A percentile compares a stretch with the other conserved stretches of the same genome.
Evolutionary conservation across 2,888 invertebrate species (phyloP).

Genomic region (Latrodectus hesperus): DNA sequence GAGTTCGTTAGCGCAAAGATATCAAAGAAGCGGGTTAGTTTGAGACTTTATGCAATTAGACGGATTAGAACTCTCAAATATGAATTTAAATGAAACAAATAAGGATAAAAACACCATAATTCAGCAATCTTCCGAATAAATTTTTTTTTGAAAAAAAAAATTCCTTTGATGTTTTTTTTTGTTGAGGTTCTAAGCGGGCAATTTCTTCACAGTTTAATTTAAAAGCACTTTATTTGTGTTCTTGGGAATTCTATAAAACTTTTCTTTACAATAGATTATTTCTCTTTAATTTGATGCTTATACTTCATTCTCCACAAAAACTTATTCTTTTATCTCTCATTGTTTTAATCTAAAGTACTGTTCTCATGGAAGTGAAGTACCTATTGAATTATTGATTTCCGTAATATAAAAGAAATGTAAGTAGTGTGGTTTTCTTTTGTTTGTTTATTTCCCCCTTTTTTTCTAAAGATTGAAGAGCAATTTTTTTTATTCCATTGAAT

Average conservation of each 20-base stretch:
- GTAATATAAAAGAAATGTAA: not conserved
- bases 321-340: not conserved
- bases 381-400: not conserved
- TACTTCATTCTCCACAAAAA: not conserved
- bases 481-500: too few relatives aligned
- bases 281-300: not conserved
- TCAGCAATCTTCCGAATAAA: not conserved
- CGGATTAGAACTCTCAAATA: conserved; percentile 22
- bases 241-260: conserved; percentile 6
- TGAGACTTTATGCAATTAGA: conserved; percentile 28
- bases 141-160: not conserved
- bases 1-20: conserved; percentile 3
- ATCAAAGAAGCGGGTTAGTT: conserved; percentile 15
- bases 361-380: not conserved
- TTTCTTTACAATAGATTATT: conserved; percentile 3
- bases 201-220: conserved; percentile 28
- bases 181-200: conserved; percentile 7
- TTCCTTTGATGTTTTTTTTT: conserved; percentile 35
- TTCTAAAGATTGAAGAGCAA: too few relatives aligned
- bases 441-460: too few relatives aligned
- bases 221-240: conserved; percentile 8
- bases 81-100: not conserved
- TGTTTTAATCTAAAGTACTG: conserved; percentile 12
- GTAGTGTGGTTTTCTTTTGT: not conserved
- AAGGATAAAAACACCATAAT: not conserved